Evolutionary conservation across 2,113 vertebrate genomes (phyloP).

Genomic region (Danionella cerebrum): DNA sequence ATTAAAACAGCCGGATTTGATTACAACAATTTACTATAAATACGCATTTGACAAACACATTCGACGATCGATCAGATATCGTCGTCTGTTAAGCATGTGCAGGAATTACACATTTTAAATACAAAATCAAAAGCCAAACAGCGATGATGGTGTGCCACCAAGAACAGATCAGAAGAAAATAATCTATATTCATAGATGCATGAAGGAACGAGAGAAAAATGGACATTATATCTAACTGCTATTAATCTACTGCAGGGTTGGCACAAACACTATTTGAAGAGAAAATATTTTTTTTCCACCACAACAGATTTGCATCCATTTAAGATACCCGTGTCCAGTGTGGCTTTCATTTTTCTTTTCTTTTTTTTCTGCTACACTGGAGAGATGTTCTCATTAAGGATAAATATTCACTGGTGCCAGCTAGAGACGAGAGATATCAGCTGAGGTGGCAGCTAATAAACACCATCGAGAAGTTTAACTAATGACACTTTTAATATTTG

Average conservation of each 20-base stretch:
- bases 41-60: background rate
- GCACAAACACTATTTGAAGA: background rate
- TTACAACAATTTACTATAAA: too few species aligned
- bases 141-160: background rate
- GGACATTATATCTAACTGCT: background rate
- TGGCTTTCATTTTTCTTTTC: background rate
- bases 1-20: too few species aligned
- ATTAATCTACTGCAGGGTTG: background rate
- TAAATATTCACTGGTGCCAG: background rate
- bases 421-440: constrained; percentile 2
- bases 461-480: background rate
- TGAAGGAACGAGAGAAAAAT: background rate
- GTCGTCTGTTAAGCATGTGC: background rate
- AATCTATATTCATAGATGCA: background rate
- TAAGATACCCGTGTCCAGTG: background rate
- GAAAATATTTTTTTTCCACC: background rate
- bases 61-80: background rate
- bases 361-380: background rate
- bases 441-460: background rate
- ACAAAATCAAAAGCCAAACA: background rate
- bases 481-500: background rate
- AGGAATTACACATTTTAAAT: too few species aligned
- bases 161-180: background rate
- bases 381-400: constrained; percentile 12
- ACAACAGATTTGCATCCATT: constrained; percentile 3